phyloP scores from a whole-genome alignment of 2,888 invertebrate genomes.

The Leptinotarsa juncta region DNA sequence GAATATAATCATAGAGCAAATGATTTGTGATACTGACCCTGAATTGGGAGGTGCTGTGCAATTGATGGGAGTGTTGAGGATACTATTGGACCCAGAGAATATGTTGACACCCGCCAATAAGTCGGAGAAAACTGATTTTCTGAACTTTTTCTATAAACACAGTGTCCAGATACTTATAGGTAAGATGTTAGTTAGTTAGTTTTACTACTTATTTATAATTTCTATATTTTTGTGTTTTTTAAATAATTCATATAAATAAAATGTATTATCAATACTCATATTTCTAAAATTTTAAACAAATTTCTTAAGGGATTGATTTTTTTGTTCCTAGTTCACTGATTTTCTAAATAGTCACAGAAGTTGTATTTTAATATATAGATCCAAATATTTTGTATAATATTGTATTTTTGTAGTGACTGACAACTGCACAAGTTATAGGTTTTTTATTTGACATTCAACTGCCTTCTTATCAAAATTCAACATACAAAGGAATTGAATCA shows the following conservation, averaged over 20 bases:
- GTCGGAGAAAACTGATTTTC: conserved; percentile 97
- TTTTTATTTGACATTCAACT: too few relatives aligned
- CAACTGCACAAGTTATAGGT: too few relatives aligned
- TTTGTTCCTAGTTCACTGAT: too few relatives aligned
- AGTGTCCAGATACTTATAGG: conserved; percentile 96
- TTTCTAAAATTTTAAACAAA: too few relatives aligned
- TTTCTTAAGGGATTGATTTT: too few relatives aligned
- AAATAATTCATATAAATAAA: background rate
- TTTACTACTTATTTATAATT: background rate
- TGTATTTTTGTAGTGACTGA: too few relatives aligned
- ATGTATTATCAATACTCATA: too few relatives aligned
- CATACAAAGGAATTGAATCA: too few relatives aligned
- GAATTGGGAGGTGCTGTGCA: conserved; percentile 98
- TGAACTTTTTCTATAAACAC: conserved; percentile 98
- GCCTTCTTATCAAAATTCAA: too few relatives aligned
- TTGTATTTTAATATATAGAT: too few relatives aligned
- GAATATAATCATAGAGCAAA: conserved; percentile 98
- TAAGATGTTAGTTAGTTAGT: conserved; percentile 62
- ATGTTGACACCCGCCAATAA: conserved; percentile 94
- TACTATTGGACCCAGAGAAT: conserved; percentile 96
- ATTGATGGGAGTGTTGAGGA: conserved; percentile 92
- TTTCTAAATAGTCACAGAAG: too few relatives aligned
- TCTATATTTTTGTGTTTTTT: background rate
- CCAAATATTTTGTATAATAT: too few relatives aligned
- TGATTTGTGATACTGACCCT: conserved; percentile 96